A percentile compares a stretch with the other conserved stretches of the same genome.
Evolutionary conservation across 1,140 invertebrate genomes (phyloP).

Genomic region (Teleopsis dalmanni): DNA sequence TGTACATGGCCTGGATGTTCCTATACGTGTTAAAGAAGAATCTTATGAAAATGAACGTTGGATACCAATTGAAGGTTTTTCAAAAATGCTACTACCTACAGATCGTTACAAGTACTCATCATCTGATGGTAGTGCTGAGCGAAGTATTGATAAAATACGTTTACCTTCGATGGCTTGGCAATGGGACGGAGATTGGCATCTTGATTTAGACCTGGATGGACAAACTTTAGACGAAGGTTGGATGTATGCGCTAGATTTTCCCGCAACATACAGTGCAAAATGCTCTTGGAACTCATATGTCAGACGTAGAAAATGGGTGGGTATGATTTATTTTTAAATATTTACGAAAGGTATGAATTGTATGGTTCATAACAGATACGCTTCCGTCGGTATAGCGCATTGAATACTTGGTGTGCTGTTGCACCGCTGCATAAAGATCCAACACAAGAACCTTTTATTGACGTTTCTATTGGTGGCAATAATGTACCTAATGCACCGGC

Average conservation of each 20-base stretch:
- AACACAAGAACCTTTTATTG: constrained; percentile 63
- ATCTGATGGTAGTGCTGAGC: constrained; percentile 69
- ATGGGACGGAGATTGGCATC: constrained; percentile 88
- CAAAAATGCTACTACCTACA: constrained; percentile 70
- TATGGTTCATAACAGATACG: constrained; percentile 39
- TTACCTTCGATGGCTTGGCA: constrained; percentile 88
- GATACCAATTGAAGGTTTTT: constrained; percentile 84
- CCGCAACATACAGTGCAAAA: constrained; percentile 68
- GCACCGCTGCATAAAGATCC: constrained; percentile 80
- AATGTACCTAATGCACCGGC: constrained; percentile 65
- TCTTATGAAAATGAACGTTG: constrained; percentile 91
- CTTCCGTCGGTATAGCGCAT: constrained; percentile 75
- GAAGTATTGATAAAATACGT: constrained; percentile 70
- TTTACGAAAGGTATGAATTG: not conserved
- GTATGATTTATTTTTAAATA: constrained; percentile 1
- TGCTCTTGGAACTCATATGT: constrained; percentile 90
- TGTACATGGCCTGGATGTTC: constrained; percentile 79
- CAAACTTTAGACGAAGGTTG: constrained; percentile 81
- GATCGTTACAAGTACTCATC: constrained; percentile 79
- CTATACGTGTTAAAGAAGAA: constrained; percentile 81
- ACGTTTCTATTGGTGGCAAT: constrained; percentile 77
- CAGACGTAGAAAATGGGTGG: constrained; percentile 77
- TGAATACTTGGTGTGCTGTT: constrained; percentile 87
- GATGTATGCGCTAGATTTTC: constrained; percentile 92
- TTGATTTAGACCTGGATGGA: constrained; percentile 80